phyloP scores from a whole-genome alignment of 2,888 invertebrate genomes.

The Cheilosia impressa region DNA sequence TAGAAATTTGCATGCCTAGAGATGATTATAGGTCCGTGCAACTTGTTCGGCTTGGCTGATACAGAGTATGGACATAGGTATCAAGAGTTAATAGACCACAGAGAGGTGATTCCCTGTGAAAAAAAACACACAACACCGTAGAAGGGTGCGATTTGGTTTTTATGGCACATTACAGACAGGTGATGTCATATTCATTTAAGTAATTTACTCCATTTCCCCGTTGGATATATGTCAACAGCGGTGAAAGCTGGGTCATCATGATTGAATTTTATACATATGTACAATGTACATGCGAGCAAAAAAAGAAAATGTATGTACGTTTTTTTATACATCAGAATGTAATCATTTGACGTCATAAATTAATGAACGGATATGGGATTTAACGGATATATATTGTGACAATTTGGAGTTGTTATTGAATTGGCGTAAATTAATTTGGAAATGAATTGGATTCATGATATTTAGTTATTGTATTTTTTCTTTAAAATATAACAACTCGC shows the following conservation, averaged over 20 bases:
- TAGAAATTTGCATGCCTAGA: conserved; percentile 38
- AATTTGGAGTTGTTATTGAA: no score
- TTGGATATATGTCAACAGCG: not conserved
- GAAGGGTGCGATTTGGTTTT: conserved; percentile 7
- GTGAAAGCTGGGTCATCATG: no score
- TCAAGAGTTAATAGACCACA: not conserved
- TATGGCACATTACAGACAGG: not conserved
- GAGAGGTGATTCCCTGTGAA: not conserved
- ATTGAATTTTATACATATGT: no score
- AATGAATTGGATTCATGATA: no score
- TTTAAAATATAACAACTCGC: not conserved
- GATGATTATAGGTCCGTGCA: conserved; percentile 27
- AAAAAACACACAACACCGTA: not conserved
- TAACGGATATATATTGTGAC: no score
- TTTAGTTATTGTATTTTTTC: no score
- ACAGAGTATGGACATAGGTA: not conserved
- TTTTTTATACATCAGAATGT: no score
- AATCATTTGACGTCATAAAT: no score
- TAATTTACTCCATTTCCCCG: not conserved
- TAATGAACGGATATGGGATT: no score
- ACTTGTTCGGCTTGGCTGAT: not conserved
- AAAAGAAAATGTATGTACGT: no score
- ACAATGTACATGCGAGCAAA: not conserved
- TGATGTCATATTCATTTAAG: conserved; percentile 22
- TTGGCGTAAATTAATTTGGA: no score